Conservation (phyloP, 2,797 vertebrate genomes). For the Paramormyrops hopkinsi region DNA sequence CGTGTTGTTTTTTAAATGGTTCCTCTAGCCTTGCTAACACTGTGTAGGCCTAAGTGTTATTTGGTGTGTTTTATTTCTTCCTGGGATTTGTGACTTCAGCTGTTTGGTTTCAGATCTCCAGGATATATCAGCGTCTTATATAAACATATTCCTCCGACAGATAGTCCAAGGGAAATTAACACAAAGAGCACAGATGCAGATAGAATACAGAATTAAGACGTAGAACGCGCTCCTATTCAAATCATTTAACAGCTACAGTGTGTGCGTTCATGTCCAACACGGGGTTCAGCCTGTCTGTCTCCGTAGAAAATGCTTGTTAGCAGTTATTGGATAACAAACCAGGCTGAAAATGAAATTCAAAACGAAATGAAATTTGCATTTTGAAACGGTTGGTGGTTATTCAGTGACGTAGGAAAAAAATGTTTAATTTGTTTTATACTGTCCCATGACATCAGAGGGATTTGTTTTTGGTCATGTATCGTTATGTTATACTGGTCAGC, state of each 20-base stretch:
- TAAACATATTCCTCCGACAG: background rate
- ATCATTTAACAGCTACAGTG: background rate
- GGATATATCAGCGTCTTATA: background rate
- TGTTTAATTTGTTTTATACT: background rate
- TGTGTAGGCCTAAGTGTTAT: background rate
- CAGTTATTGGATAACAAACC: background rate
- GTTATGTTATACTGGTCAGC: background rate
- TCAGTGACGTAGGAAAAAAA: background rate
- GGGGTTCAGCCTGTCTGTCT: background rate
- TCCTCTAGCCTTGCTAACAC: background rate
- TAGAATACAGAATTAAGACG: background rate
- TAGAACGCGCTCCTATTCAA: background rate
- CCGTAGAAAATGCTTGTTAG: background rate
- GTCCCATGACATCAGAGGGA: background rate
- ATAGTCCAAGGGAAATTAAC: background rate
- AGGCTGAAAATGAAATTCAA: background rate
- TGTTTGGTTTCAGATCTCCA: background rate
- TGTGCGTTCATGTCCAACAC: background rate
- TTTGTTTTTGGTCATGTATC: background rate
- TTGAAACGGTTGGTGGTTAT: background rate
- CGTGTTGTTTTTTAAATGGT: conserved; percentile 2
- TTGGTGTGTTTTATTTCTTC: background rate
- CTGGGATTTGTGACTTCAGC: background rate
- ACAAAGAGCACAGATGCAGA: background rate
- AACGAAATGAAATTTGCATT: background rate